Evolutionary conservation across 2,888 invertebrate species (phyloP), one percentile per base, ranked within the genome.

Genomic region (Notodonta ziczac): DNA sequence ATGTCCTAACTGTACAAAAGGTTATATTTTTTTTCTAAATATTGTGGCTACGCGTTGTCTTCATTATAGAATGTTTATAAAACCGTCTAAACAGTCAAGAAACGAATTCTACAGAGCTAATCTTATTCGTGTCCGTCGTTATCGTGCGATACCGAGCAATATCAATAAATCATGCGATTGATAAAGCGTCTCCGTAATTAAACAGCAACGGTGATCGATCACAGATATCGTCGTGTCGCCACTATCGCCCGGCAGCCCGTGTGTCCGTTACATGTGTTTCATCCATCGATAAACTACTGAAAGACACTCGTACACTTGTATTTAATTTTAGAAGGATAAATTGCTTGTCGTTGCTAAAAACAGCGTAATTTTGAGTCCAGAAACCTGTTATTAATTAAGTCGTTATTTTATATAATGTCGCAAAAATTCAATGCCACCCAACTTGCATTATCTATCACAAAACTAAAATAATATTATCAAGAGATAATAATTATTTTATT

Each of bases 121-220:
- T 16, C 32, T 50, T 50, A 52, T 52, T 52, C 32, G 52, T 82
- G 75, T 78, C 77, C 69, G 65, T 55, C 57, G 66, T 68, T 84
- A 86, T 86, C 88, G 74, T 60, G 66, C 70, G 79, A 78, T 83
- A 82, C 76, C 77, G 76, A 78, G 80, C 86, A 90, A 91, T 92
- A 91, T 90, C 89, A 87, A 91, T 92, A 92, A 91, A 92, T 92
- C 91, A 91, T 90, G 70, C 78, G 76, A 73, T 73, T 77, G 88
- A 90, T 91, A 89, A 83, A 78, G 74, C 70, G 74, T 75, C 72
- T 69, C 63, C 81, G 82, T 91, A 90, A 91, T 91, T 92, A 90
- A 88, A 88, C 85, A 84, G 77, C 72, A 73, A 74, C 67, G 65
- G 80, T 83, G 87, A 90, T 92, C 91, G 87, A 90, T 91, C 89